phyloP scores from a whole-genome alignment of 2,113 vertebrate genomes.

The Ondatra zibethicus region DNA sequence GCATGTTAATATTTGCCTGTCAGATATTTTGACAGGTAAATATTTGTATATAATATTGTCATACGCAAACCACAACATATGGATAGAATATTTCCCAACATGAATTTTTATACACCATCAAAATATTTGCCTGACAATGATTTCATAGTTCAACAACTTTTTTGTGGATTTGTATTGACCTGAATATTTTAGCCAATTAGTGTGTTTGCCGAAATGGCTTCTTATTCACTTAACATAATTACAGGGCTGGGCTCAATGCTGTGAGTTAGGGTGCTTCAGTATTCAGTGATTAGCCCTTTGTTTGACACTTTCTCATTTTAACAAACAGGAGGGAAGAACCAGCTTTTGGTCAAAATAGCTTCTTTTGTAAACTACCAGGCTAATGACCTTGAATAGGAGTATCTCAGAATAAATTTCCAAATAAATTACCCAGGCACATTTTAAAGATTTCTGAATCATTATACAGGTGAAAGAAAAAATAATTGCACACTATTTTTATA shows the following conservation, averaged over 20 bases:
- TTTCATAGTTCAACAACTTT: constrained; percentile 69
- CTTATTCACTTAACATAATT: constrained; percentile 78
- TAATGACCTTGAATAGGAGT: not conserved
- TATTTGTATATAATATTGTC: constrained; percentile 62
- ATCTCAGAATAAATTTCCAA: constrained; percentile 41
- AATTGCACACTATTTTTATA: not conserved
- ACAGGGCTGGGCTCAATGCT: constrained; percentile 26
- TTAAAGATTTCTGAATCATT: not conserved
- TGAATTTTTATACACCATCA: constrained; percentile 49
- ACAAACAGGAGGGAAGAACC: constrained; percentile 3
- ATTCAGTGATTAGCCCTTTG: constrained; percentile 25
- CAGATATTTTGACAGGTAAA: constrained; percentile 65
- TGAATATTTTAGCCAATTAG: constrained; percentile 73
- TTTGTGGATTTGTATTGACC: constrained; percentile 60
- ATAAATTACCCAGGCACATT: not conserved
- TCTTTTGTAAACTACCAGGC: constrained; percentile 35
- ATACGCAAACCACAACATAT: constrained; percentile 55
- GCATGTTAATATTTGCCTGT: constrained; percentile 56
- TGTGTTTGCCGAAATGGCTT: constrained; percentile 67
- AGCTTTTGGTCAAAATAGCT: not conserved
- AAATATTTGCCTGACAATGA: constrained; percentile 54
- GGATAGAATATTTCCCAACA: constrained; percentile 69
- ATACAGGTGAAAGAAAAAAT: not conserved
- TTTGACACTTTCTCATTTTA: constrained; percentile 49
- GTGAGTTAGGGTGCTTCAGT: constrained; percentile 54